Evolutionary conservation across 2,797 vertebrate species (phyloP), one percentile per base, ranked within the genome.

Genomic region (Hypotaenidia philippensis): DNA sequence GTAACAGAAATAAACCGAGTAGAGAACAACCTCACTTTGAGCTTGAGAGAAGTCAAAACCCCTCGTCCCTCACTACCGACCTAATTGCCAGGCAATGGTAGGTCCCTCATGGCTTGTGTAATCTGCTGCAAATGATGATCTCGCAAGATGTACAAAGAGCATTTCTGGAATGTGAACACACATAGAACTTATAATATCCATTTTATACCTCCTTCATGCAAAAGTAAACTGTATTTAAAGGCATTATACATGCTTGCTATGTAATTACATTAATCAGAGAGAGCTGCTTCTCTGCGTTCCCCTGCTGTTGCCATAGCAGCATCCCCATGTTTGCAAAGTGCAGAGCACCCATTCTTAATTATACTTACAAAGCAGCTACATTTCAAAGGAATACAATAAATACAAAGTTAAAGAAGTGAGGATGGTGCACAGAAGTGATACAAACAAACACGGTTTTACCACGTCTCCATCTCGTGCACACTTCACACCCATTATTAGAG

Each of bases 241-340:
- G 93, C 89, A 95, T 98, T 98, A 96, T 95, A 97, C 75, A 97
- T 79, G 68, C 96, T 96, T 81, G 87, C 96, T 96, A 49, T 97
- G 83, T 97, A 98, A 98, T 98, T 98, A 97, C 95, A 97, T 98
- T 98, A 98, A 98, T 97, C 97, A 97, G 95, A 92, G 93, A 69
- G 94, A 97, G 95, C 96, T 91, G 95, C 92, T 97, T 97, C 87
- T 92, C 91, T 82, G 94, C 59, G 34, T 97, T 98, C 93, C 94
- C 97, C 97, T 97, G 94, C 93, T 87, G 98, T 98, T 98, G 97
- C 97, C 96, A 98, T 98, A 96, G 98, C 94, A 98, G 96, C 97
- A 61, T 96, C 92, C 88, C 93, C 91, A 91, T 93, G 95, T 97
- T 97, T 97, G 92, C 94, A 89, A 98, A 97, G 97, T 97, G 97